Evolutionary conservation across 2,113 vertebrate species (phyloP).

Genomic region (Pithys albifrons): DNA sequence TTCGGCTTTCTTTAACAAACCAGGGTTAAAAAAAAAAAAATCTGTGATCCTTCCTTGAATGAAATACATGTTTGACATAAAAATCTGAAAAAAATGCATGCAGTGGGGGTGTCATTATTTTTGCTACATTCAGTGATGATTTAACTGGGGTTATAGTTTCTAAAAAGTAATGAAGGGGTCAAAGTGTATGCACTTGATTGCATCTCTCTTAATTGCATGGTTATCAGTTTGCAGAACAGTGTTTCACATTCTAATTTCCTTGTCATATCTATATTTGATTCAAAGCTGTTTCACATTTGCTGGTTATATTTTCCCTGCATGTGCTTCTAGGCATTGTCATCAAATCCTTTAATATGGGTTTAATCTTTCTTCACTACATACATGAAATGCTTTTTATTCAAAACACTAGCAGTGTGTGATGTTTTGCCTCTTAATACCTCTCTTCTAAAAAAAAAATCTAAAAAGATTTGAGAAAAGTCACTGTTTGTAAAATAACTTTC

Average conservation of each 20-base stretch:
- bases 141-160: not conserved
- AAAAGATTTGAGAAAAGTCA: not conserved
- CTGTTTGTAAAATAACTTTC: not conserved
- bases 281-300: not conserved
- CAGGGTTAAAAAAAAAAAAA: not conserved
- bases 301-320: constrained; percentile 6
- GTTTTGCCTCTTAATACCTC: not conserved
- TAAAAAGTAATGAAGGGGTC: not conserved
- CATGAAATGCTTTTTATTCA: not conserved
- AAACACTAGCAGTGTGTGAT: not conserved
- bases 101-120: not conserved
- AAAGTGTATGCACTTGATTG: constrained; percentile 48
- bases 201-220: constrained; percentile 51
- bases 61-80: not conserved
- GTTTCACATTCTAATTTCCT: not conserved
- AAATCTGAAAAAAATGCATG: not conserved
- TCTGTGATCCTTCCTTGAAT: not conserved
- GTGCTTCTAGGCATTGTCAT: not conserved
- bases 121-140: not conserved
- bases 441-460: not conserved
- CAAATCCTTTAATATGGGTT: not conserved
- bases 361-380: not conserved
- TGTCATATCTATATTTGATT: not conserved
- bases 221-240: constrained; percentile 5
- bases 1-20: not conserved